Evolutionary conservation across 2,797 vertebrate species (phyloP).

Genomic region (Notoglanidium macrostoma): DNA sequence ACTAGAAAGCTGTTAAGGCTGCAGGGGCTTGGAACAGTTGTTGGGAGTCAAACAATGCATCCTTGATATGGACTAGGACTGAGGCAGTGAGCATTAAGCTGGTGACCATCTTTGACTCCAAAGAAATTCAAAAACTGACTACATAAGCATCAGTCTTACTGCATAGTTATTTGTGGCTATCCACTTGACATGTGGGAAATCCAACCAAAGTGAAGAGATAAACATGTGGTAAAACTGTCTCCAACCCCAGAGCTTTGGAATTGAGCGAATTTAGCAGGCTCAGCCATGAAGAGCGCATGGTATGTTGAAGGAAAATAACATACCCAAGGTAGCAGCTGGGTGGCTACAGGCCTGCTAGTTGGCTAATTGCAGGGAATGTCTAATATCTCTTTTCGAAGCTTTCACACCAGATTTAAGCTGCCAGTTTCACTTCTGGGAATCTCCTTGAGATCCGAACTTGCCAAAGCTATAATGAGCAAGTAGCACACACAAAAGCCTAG

Average conservation of each 20-base stretch:
- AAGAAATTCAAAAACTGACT: background rate
- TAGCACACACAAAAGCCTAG: background rate
- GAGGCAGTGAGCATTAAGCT: background rate
- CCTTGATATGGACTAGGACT: background rate
- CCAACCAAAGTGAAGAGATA: background rate
- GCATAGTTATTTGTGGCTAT: background rate
- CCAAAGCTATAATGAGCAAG: background rate
- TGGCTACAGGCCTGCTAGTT: background rate
- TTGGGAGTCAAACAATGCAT: background rate
- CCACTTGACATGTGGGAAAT: background rate
- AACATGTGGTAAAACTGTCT: background rate
- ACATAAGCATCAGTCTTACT: background rate
- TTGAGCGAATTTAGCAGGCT: background rate
- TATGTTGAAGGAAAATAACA: background rate
- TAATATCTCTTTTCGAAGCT: conserved; percentile 4
- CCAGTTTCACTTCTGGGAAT: background rate
- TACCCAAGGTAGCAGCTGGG: background rate
- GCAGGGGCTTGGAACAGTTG: conserved; percentile 2
- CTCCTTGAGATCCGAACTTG: background rate
- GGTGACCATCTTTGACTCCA: background rate
- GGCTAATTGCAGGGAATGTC: background rate
- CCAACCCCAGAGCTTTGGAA: background rate
- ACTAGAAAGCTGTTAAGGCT: conserved; percentile 16
- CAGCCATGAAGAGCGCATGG: background rate
- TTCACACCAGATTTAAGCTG: conserved; percentile 2